Evolutionary conservation across 2,888 invertebrate species (phyloP).

Genomic region (Perizoma affinitatum): DNA sequence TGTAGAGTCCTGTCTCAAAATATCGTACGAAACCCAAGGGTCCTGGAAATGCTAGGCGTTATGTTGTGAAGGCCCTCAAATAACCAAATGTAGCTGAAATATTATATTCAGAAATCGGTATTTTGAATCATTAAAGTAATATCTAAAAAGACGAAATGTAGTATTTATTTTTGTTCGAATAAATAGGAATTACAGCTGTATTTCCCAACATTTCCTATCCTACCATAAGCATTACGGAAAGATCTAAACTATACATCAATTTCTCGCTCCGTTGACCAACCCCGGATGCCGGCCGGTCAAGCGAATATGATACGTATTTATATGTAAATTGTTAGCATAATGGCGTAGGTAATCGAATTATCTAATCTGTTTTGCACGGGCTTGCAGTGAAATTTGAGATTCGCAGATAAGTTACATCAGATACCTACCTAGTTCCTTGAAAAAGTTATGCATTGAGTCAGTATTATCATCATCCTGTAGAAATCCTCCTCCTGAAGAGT

Average conservation of each 20-base stretch:
- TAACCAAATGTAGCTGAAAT: too few species aligned
- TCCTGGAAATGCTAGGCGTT: too few species aligned
- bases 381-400: slow-evolving; percentile 26
- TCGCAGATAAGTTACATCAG: slow-evolving; percentile 23
- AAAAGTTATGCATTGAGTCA: too few species aligned
- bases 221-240: slow-evolving; percentile 28
- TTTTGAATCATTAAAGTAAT: too few species aligned
- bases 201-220: slow-evolving; percentile 24
- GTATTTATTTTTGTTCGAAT: too few species aligned
- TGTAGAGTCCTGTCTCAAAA: too few species aligned
- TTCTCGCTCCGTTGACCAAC: slow-evolving; percentile 40
- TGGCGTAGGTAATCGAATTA: slow-evolving; percentile 35
- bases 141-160: too few species aligned
- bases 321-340: slow-evolving; percentile 33
- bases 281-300: slow-evolving; percentile 28
- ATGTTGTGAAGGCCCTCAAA: too few species aligned
- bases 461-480: too few species aligned
- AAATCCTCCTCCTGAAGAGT: too few species aligned
- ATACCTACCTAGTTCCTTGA: neutral
- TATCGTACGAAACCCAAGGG: too few species aligned
- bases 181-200: neutral
- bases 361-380: slow-evolving; percentile 32
- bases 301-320: slow-evolving; percentile 31
- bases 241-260: slow-evolving; percentile 29
- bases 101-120: too few species aligned